These are phyloP conservation scores for Oryzias curvinotus DNA, from an alignment of 2,113 vertebrate species.

Conservation along the genomic window DNA sequence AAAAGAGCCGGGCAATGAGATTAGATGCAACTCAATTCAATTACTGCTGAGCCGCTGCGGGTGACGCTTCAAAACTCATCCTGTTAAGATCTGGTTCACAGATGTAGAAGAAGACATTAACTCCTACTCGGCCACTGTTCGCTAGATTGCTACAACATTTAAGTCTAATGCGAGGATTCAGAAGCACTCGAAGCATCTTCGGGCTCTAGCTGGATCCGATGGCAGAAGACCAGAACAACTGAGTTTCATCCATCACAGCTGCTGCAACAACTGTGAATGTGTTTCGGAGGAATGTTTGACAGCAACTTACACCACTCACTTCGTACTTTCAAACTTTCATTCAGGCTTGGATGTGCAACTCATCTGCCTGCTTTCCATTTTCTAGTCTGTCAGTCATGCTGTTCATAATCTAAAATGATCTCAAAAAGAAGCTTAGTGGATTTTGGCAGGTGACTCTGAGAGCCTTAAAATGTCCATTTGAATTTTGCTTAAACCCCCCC, in stretches of 20 bases:
- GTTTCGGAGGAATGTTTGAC: conserved; percentile 35
- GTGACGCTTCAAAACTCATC: conserved; percentile 80
- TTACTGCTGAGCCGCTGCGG: conserved; percentile 76
- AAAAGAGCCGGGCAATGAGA: conserved; percentile 74
- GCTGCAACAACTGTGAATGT: conserved; percentile 24
- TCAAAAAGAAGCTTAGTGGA: too few relatives aligned
- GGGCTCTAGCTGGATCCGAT: conserved; percentile 30
- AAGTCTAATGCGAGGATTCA: conserved; percentile 52
- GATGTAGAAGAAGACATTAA: conserved; percentile 49
- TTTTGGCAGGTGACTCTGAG: too few relatives aligned
- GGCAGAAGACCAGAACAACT: conserved; percentile 41
- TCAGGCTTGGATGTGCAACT: neutral
- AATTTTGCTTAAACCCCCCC: too few relatives aligned
- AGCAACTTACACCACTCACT: conserved; percentile 5
- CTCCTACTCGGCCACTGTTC: conserved; percentile 46
- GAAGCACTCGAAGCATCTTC: conserved; percentile 44
- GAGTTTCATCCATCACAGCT: conserved; percentile 36
- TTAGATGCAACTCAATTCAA: conserved; percentile 83
- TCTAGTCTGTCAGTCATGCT: too few relatives aligned
- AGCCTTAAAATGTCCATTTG: too few relatives aligned
- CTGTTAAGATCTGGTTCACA: conserved; percentile 76
- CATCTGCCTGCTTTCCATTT: too few relatives aligned
- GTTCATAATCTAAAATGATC: too few relatives aligned
- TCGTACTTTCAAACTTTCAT: neutral
- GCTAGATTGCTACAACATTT: conserved; percentile 40